phyloP scores from a whole-genome alignment of 1,140 invertebrate species.

The Halyomorpha halys region DNA sequence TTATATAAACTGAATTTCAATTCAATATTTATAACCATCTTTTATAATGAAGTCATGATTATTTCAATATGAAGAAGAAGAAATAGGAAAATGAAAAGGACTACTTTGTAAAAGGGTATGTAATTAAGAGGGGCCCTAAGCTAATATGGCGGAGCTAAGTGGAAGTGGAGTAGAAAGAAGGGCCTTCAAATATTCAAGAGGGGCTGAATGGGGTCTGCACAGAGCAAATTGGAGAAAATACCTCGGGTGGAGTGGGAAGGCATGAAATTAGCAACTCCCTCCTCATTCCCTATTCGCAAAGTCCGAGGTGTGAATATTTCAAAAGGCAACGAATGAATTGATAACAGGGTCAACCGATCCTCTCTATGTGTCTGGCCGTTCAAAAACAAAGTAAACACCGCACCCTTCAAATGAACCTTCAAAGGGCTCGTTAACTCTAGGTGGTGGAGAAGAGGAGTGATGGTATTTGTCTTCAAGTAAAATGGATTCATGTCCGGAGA shows the following conservation, averaged over 20 bases:
- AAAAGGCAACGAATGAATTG: constrained; percentile 1
- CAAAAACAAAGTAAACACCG: constrained; percentile 9
- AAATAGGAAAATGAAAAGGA: too few species aligned
- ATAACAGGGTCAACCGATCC: neutral
- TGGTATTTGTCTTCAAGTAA: neutral
- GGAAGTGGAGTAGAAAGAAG: too few species aligned
- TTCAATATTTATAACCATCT: too few species aligned
- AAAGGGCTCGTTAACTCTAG: neutral
- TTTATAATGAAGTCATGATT: too few species aligned
- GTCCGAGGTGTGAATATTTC: constrained; percentile 8
- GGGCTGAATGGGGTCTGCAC: too few species aligned
- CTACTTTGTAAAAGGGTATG: too few species aligned
- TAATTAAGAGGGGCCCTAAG: too few species aligned
- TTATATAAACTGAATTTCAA: too few species aligned
- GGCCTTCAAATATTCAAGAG: too few species aligned
- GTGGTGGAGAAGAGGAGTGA: too few species aligned
- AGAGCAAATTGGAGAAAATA: constrained; percentile 10
- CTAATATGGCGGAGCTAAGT: too few species aligned
- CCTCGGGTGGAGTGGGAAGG: neutral
- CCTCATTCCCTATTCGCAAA: constrained; percentile 6
- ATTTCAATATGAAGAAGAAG: too few species aligned
- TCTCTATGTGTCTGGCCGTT: neutral
- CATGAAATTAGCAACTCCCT: neutral
- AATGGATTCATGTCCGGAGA: neutral
- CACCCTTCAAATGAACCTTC: constrained; percentile 1